phyloP scores from a whole-genome alignment of 2,797 vertebrate species.

The Pseudotriccus pelzelni region DNA sequence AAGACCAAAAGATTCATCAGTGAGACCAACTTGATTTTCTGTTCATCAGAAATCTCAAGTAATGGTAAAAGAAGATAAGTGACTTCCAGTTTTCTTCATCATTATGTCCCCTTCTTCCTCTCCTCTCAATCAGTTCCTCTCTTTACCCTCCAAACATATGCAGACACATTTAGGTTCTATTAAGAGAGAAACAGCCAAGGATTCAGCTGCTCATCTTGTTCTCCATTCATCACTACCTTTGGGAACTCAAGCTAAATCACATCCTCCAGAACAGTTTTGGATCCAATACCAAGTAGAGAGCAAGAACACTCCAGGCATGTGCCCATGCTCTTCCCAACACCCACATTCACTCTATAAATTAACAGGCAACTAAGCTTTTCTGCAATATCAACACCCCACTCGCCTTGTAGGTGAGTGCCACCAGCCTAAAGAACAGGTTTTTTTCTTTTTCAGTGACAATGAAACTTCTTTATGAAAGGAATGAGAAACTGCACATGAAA shows the following conservation, averaged over 20 bases:
- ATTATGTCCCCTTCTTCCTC: background rate
- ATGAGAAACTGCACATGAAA: background rate
- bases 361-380: background rate
- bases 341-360: background rate
- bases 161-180: background rate
- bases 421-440: background rate
- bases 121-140: background rate
- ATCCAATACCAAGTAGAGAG: background rate
- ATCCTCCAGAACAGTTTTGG: background rate
- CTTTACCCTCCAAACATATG: background rate
- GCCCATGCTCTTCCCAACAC: background rate
- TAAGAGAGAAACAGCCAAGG: background rate
- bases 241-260: background rate
- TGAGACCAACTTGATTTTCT: background rate
- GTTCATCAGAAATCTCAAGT: background rate
- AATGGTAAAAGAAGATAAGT: background rate
- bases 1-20: background rate
- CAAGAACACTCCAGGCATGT: background rate
- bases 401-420: background rate
- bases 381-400: accelerated
- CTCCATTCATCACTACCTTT: background rate
- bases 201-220: background rate
- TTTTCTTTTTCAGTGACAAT: background rate
- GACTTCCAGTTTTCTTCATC: background rate
- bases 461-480: background rate